Conservation (phyloP, 1,140 invertebrate species). For the Drosophila bifasciata region DNA sequence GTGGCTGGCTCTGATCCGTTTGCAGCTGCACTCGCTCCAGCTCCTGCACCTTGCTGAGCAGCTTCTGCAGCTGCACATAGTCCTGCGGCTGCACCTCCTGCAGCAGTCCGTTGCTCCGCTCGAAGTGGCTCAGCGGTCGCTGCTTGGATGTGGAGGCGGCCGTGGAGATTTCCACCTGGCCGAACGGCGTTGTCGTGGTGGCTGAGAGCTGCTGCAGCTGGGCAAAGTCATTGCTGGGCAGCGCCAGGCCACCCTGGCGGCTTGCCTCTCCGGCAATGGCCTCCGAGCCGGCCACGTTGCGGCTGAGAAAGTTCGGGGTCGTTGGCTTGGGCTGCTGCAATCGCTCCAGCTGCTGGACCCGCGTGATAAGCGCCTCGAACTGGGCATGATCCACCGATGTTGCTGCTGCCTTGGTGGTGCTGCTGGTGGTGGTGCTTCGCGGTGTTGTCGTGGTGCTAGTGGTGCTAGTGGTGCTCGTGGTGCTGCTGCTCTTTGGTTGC, state of each 20-base stretch:
- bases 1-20: conserved; percentile 32
- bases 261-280: neutral
- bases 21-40: conserved; percentile 78
- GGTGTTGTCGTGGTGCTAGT: conserved; percentile 23
- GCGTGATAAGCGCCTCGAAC: conserved; percentile 72
- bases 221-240: conserved; percentile 75
- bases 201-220: conserved; percentile 61
- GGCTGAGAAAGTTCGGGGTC: conserved; percentile 62
- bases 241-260: neutral
- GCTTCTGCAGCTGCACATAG: conserved; percentile 78
- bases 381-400: conserved; percentile 61
- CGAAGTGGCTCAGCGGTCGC: conserved; percentile 49
- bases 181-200: conserved; percentile 9
- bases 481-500: conserved; percentile 27
- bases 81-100: conserved; percentile 75
- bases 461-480: conserved; percentile 21
- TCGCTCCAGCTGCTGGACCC: conserved; percentile 76
- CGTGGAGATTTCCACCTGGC: conserved; percentile 69
- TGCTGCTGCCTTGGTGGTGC: conserved; percentile 34
- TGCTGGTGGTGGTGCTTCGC: conserved; percentile 20
- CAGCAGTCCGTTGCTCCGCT: conserved; percentile 66
- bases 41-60: conserved; percentile 79
- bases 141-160: conserved; percentile 67
- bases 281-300: conserved; percentile 57
- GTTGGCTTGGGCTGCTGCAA: conserved; percentile 69